Conservation (phyloP, 1,140 invertebrate genomes). For the Drosophila tristis region DNA sequence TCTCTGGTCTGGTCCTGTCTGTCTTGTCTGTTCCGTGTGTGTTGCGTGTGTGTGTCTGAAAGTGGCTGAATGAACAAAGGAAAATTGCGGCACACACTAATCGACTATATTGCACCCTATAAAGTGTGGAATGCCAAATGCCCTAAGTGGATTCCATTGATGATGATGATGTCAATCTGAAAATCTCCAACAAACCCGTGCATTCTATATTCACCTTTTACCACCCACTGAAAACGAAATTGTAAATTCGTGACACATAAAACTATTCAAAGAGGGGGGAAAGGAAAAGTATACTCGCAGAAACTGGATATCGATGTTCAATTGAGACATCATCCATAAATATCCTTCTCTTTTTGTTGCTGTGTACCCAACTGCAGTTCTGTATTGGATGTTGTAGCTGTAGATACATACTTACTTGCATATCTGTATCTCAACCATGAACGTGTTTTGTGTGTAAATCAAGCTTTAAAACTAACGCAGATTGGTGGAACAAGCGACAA, state of each 20-base stretch:
- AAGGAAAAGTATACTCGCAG: not conserved
- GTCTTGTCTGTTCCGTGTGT: conserved; percentile 23
- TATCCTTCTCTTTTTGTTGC: too few species aligned
- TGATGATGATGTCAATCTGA: too few species aligned
- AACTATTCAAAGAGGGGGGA: conserved; percentile 27
- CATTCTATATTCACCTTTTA: conserved; percentile 33
- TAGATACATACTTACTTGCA: not conserved
- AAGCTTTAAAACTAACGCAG: conserved; percentile 82
- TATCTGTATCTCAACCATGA: conserved; percentile 21
- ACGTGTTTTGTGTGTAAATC: conserved; percentile 73
- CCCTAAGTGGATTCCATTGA: too few species aligned
- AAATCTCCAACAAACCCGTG: conserved; percentile 23
- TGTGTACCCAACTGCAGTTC: conserved; percentile 21
- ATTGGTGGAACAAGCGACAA: conserved; percentile 78
- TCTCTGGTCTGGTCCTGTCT: conserved; percentile 40
- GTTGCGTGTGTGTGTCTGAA: conserved; percentile 41
- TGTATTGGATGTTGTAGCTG: conserved; percentile 10
- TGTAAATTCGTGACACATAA: conserved; percentile 44
- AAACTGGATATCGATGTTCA: too few species aligned
- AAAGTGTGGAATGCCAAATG: not conserved
- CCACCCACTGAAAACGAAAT: conserved; percentile 20
- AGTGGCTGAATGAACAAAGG: conserved; percentile 40
- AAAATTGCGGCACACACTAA: conserved; percentile 4
- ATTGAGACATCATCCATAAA: too few species aligned
- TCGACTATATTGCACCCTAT: conserved; percentile 15